phyloP scores from a whole-genome alignment of 2,113 vertebrate species.

The Megaleporinus macrocephalus region DNA sequence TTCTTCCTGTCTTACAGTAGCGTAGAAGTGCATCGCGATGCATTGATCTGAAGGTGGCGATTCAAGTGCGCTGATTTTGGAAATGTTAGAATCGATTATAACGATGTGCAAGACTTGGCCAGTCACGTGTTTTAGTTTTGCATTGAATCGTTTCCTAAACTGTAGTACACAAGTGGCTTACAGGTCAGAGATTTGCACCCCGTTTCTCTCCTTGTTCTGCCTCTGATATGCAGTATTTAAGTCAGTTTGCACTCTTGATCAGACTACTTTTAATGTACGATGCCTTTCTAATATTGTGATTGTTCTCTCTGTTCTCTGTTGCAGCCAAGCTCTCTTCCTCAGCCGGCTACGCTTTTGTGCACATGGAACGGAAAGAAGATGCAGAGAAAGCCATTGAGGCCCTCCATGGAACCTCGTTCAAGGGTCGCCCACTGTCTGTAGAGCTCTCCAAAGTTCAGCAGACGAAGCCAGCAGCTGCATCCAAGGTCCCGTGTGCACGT shows the following conservation, averaged over 20 bases:
- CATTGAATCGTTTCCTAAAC: neutral
- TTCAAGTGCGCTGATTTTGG: neutral
- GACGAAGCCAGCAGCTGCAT: constrained; percentile 77
- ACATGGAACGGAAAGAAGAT: constrained; percentile 97
- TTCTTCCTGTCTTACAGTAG: neutral
- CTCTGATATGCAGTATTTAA: neutral
- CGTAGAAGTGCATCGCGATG: neutral
- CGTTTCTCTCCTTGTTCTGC: neutral
- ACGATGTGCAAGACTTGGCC: too few species aligned
- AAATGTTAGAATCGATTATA: neutral
- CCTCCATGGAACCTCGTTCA: constrained; percentile 92
- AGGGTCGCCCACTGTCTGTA: constrained; percentile 91
- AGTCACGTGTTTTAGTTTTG: neutral
- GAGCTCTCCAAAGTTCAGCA: constrained; percentile 93
- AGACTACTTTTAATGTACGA: neutral
- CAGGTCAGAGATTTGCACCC: neutral
- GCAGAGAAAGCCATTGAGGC: constrained; percentile 89
- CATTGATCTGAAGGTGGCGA: neutral
- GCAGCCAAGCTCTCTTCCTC: constrained; percentile 77
- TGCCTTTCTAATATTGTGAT: neutral
- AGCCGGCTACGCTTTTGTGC: constrained; percentile 94
- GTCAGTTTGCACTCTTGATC: neutral
- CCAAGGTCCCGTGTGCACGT: constrained; percentile 58
- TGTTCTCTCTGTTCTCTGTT: neutral
- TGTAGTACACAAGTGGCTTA: neutral